These are phyloP conservation scores for Callipepla californica DNA, from an alignment of 2,113 vertebrate species.

Conservation along the genomic window DNA sequence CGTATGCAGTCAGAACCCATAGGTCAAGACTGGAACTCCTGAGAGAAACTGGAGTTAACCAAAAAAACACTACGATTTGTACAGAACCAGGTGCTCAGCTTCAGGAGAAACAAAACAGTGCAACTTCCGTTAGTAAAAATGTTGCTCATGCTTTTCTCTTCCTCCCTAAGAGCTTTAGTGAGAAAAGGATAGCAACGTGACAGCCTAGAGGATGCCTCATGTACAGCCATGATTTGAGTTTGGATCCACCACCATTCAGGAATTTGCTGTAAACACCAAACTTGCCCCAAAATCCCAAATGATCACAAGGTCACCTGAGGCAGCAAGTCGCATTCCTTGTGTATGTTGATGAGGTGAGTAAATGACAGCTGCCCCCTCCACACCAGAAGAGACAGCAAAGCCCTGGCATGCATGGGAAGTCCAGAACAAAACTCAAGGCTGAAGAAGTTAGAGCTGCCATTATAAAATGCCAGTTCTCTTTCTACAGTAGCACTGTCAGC, in stretches of 20 bases:
- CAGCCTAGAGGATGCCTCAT: not conserved
- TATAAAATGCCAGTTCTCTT: not conserved
- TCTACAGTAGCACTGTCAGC: not conserved
- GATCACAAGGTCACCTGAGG: rapidly evolving
- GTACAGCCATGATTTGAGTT: not conserved
- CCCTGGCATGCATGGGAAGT: not conserved
- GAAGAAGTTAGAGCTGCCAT: not conserved
- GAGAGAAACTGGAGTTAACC: not conserved
- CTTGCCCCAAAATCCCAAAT: not conserved
- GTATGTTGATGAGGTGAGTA: not conserved
- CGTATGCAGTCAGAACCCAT: not conserved
- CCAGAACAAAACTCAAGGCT: not conserved
- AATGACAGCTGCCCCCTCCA: not conserved
- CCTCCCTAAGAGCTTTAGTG: not conserved
- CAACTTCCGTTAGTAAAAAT: not conserved
- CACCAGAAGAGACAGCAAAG: not conserved
- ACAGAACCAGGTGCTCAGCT: not conserved
- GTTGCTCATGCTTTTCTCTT: not conserved
- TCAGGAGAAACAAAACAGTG: not conserved
- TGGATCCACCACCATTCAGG: not conserved
- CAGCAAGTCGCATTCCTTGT: not conserved
- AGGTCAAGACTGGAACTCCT: not conserved
- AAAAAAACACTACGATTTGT: not conserved
- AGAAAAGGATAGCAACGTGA: not conserved
- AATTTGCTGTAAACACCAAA: not conserved